Percentiles rank a stretch among this genome's conserved stretches.
Conservation (phyloP, 2,113 vertebrate genomes). For the Xyliphius kryptos region DNA sequence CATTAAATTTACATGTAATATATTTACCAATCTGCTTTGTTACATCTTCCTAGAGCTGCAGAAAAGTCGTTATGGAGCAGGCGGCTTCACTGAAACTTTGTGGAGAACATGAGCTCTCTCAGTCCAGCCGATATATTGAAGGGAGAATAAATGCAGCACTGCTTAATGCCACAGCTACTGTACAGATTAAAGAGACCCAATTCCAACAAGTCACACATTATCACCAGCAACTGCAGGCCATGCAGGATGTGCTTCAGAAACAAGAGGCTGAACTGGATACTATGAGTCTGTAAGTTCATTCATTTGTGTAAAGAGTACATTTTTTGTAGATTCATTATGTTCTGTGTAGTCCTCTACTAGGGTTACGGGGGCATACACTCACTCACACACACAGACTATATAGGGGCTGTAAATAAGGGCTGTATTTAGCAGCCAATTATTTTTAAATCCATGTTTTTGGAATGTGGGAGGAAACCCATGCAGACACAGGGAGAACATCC, state of each 20-base stretch:
- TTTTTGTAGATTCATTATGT: too few relatives aligned
- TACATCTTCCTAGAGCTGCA: slow-evolving; percentile 44
- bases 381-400: too few relatives aligned
- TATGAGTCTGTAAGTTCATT: slow-evolving; percentile 73
- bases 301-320: background rate
- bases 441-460: too few relatives aligned
- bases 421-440: too few relatives aligned
- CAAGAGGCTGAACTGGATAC: slow-evolving; percentile 67
- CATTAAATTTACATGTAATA: background rate
- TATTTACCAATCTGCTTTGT: background rate
- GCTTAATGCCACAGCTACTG: slow-evolving; percentile 64
- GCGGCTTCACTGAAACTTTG: slow-evolving; percentile 36
- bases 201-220: slow-evolving; percentile 66
- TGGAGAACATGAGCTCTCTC: background rate
- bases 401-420: too few relatives aligned
- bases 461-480: too few relatives aligned
- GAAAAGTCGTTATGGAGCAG: slow-evolving; percentile 47
- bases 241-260: slow-evolving; percentile 59
- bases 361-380: too few relatives aligned
- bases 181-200: slow-evolving; percentile 71
- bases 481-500: too few relatives aligned
- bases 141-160: slow-evolving; percentile 62
- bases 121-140: slow-evolving; percentile 13
- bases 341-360: too few relatives aligned
- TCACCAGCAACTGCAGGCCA: slow-evolving; percentile 59